Percentiles rank a stretch among this genome's conserved stretches.
phyloP scores from a whole-genome alignment of 2,888 invertebrate genomes.

The Pyrgus malvae region DNA sequence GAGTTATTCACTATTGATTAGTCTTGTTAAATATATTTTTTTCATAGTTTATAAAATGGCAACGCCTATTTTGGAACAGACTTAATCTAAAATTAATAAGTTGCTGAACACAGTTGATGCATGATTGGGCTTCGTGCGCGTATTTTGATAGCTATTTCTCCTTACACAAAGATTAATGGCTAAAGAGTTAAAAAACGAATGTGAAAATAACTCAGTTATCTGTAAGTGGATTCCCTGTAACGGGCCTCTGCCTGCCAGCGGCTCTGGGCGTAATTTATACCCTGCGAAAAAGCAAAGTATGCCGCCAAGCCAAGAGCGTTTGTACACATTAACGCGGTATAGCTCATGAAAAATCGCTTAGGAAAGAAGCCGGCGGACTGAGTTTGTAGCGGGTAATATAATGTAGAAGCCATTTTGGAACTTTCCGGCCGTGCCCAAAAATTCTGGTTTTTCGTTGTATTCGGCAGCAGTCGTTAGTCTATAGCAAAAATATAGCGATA shows the following conservation, averaged over 20 bases:
- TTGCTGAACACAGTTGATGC: too few relatives aligned
- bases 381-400: slow-evolving; percentile 49
- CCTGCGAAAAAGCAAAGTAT: slow-evolving; percentile 73
- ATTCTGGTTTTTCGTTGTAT: slow-evolving; percentile 11
- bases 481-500: background rate
- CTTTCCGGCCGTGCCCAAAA: slow-evolving; percentile 18
- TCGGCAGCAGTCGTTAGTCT: slow-evolving; percentile 6
- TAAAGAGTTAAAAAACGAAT: slow-evolving; percentile 43
- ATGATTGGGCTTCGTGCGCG: too few relatives aligned
- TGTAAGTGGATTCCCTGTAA: slow-evolving; percentile 59
- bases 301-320: slow-evolving; percentile 69
- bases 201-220: slow-evolving; percentile 58
- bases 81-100: too few relatives aligned
- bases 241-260: slow-evolving; percentile 46
- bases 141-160: slow-evolving; percentile 2
- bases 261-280: slow-evolving; percentile 75
- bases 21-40: too few relatives aligned
- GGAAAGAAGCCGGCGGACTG: slow-evolving; percentile 55
- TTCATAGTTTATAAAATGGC: too few relatives aligned
- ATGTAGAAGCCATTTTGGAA: slow-evolving; percentile 38
- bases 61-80: too few relatives aligned
- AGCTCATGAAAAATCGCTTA: slow-evolving; percentile 81
- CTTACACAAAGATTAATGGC: slow-evolving; percentile 29
- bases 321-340: slow-evolving; percentile 77
- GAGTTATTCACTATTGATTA: too few relatives aligned